Percentiles rank a stretch among this genome's conserved stretches.
phyloP scores from a whole-genome alignment of 2,113 vertebrate species.

The Rhinolophus ferrumequinum region DNA sequence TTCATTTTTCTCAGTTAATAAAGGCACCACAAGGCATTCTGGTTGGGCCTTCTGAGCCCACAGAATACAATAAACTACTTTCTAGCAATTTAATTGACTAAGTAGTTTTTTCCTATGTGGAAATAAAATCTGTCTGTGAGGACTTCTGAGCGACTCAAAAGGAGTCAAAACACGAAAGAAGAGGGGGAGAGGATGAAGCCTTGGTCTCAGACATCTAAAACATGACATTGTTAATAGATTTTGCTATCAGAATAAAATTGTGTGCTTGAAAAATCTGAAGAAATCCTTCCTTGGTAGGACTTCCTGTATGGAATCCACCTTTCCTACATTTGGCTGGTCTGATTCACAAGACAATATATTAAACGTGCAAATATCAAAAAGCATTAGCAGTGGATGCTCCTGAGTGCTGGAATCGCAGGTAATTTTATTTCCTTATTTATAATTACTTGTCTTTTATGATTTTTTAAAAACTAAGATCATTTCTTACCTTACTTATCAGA shows the following conservation, averaged over 20 bases:
- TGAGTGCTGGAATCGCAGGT: not conserved
- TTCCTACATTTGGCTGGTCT: not conserved
- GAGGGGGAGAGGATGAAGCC: not conserved
- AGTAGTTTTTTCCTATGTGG: not conserved
- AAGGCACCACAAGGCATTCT: not conserved
- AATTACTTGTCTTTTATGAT: not conserved
- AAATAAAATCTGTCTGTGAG: not conserved
- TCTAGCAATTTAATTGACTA: not conserved
- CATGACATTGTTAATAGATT: not conserved
- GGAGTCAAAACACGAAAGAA: not conserved
- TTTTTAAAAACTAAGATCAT: slow-evolving; percentile 19
- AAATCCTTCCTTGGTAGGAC: not conserved
- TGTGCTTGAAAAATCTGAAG: not conserved
- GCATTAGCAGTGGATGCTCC: not conserved
- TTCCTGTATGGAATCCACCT: not conserved
- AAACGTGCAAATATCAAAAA: not conserved
- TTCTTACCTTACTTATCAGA: slow-evolving; percentile 42
- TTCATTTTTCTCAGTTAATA: slow-evolving; percentile 9
- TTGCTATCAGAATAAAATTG: not conserved
- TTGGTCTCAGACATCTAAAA: not conserved
- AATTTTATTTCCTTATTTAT: slow-evolving; percentile 21
- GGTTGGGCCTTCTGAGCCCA: not conserved
- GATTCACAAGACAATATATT: not conserved
- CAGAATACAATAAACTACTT: not conserved
- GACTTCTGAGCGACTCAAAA: slow-evolving; percentile 20